Conservation (phyloP, 1,140 invertebrate genomes). For the Bombus sibiricus region DNA sequence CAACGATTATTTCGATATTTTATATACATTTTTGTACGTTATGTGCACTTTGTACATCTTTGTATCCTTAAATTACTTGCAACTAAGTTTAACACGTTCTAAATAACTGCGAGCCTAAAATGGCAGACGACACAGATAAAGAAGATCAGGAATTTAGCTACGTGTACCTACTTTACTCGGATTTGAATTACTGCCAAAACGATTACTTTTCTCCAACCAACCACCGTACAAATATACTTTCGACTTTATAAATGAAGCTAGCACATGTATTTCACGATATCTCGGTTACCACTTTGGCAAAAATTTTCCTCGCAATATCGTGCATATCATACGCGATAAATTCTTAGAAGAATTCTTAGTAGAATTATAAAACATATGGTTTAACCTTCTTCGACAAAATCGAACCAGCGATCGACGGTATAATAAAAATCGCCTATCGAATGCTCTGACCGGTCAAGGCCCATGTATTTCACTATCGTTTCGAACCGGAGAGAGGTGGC, state of each 20-base stretch:
- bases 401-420: neutral
- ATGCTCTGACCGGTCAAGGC: neutral
- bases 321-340: neutral
- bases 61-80: too few species aligned
- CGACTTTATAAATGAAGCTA: neutral
- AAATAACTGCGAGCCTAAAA: neutral
- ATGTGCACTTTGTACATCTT: too few species aligned
- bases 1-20: too few species aligned
- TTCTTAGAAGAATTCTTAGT: neutral
- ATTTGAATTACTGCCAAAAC: too few species aligned
- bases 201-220: neutral
- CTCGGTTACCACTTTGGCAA: too few species aligned
- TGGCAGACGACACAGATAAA: neutral
- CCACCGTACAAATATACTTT: too few species aligned
- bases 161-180: neutral
- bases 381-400: neutral
- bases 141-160: neutral
- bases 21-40: too few species aligned
- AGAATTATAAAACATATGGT: too few species aligned
- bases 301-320: too few species aligned
- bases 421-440: neutral
- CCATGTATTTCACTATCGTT: neutral
- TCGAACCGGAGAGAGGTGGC: conserved; percentile 34
- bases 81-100: too few species aligned
- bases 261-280: too few species aligned